Conservation (phyloP, 2,113 vertebrate genomes). For the Ovis aries region ARS-UI_Ramb_v3.0 NC_056060.1:31994001-31994500, state of each 20-base stretch:
- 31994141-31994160: background rate
- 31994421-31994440: conserved; percentile 33
- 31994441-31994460: background rate
- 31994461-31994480: background rate
- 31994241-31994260: background rate
- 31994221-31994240: background rate
- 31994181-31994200: background rate
- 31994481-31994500: background rate
- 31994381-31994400: background rate
- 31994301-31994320: conserved; percentile 43
- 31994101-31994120: background rate
- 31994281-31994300: conserved; percentile 36
- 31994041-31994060: background rate
- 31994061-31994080: background rate
- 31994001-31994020: background rate
- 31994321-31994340: background rate
- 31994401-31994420: conserved; percentile 5
- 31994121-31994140: background rate
- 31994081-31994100: conserved; percentile 11
- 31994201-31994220: background rate
- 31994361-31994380: conserved; percentile 35
- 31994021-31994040: background rate
- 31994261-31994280: conserved; percentile 6
- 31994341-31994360: conserved; percentile 1
- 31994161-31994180: background rate